phyloP scores from a whole-genome alignment of 2,113 vertebrate species.

The Phyllopteryx taeniolatus region DNA sequence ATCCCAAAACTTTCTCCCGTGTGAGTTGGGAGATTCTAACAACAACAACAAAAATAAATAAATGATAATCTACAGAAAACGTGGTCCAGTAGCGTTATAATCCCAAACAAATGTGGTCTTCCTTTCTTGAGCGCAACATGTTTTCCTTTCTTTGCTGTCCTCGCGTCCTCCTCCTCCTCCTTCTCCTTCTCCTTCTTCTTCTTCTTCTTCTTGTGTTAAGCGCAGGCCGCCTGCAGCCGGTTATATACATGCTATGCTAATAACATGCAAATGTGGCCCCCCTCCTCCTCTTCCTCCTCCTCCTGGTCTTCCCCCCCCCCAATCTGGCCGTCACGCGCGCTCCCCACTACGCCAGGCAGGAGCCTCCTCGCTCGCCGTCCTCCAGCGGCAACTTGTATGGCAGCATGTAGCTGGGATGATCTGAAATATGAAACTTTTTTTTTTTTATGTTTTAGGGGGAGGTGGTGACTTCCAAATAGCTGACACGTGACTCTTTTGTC shows the following conservation, averaged over 20 bases:
- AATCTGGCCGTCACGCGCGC: slow-evolving; percentile 80
- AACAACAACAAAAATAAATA: not conserved
- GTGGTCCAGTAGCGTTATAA: slow-evolving; percentile 57
- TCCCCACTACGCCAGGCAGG: slow-evolving; percentile 73
- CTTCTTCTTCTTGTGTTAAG: slow-evolving; percentile 74
- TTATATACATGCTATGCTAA: slow-evolving; percentile 98
- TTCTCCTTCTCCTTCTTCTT: slow-evolving; percentile 61
- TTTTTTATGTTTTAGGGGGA: not conserved
- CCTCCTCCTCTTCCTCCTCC: slow-evolving; percentile 75
- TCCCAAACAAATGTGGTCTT: slow-evolving; percentile 45
- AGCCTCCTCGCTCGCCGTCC: slow-evolving; percentile 40
- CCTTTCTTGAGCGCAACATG: slow-evolving; percentile 56
- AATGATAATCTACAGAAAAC: slow-evolving; percentile 15
- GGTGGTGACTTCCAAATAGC: not conserved
- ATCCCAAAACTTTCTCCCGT: slow-evolving; percentile 35
- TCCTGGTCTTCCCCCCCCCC: slow-evolving; percentile 73
- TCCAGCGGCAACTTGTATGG: slow-evolving; percentile 47
- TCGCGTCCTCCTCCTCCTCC: slow-evolving; percentile 62
- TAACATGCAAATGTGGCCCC: slow-evolving; percentile 89
- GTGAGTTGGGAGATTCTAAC: not conserved
- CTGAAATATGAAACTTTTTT: not conserved
- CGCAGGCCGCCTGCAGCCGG: slow-evolving; percentile 76
- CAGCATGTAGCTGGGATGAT: not conserved
- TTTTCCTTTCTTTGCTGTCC: slow-evolving; percentile 48
- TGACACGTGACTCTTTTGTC: not conserved